Percentiles rank a stretch among this genome's conserved stretches.
Evolutionary conservation across 2,113 vertebrate genomes (phyloP).

Genomic region (Solea senegalensis): DNA sequence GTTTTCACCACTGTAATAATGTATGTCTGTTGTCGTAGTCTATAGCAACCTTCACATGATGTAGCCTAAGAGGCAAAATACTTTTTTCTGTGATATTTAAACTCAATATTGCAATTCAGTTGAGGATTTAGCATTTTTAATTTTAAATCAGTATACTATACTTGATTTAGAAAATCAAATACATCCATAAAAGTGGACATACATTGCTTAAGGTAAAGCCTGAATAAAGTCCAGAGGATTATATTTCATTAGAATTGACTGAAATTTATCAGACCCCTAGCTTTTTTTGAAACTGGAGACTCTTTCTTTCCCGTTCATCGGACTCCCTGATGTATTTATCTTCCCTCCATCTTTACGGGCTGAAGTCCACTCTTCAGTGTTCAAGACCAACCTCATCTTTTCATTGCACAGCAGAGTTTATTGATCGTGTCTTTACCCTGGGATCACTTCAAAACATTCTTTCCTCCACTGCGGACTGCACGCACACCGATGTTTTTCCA

Average conservation of each 20-base stretch:
- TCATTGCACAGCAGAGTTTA: conserved; percentile 60
- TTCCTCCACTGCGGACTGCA: conserved; percentile 25
- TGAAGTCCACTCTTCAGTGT: conserved; percentile 52
- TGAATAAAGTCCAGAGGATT: background rate
- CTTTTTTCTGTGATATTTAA: no score
- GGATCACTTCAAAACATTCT: conserved; percentile 61
- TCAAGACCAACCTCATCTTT: conserved; percentile 46
- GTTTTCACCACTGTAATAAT: no score
- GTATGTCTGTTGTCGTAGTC: no score
- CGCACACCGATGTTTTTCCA: conserved; percentile 28
- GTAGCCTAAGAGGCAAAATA: no score
- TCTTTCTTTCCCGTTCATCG: background rate
- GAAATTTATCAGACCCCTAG: background rate
- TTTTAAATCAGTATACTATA: no score
- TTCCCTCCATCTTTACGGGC: conserved; percentile 20
- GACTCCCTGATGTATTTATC: conserved; percentile 36
- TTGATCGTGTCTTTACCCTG: conserved; percentile 63
- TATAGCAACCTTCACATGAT: no score
- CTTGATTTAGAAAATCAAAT: background rate
- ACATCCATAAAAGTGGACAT: background rate
- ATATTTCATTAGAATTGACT: background rate
- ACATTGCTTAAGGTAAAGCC: background rate
- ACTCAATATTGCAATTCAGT: no score
- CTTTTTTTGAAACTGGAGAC: background rate
- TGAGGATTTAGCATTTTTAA: no score